A percentile compares a stretch with the other conserved stretches of the same genome.
Conservation (phyloP, 2,113 vertebrate species). For the Aleadryas rufinucha region DNA sequence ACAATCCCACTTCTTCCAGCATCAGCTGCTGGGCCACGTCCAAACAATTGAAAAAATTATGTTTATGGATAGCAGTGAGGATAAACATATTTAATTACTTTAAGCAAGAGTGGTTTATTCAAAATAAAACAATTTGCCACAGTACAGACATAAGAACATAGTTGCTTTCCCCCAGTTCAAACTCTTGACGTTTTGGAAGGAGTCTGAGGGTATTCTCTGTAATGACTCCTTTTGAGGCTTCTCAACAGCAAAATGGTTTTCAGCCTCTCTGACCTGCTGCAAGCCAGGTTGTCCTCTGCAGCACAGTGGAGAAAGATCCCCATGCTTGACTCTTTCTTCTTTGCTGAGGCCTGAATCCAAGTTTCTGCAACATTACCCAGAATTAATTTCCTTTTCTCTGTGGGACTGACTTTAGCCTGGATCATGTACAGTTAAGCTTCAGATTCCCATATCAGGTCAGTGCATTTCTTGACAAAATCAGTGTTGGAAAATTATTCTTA, state of each 20-base stretch:
- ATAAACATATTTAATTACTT: not conserved
- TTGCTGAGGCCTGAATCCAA: not conserved
- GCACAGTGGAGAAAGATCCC: not conserved
- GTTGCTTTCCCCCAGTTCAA: not conserved
- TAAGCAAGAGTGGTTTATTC: not conserved
- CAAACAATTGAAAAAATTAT: not conserved
- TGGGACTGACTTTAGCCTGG: not conserved
- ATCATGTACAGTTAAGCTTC: not conserved
- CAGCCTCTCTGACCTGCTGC: not conserved
- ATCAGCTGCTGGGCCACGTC: not conserved
- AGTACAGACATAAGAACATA: not conserved
- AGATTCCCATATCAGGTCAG: not conserved
- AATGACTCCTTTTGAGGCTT: not conserved
- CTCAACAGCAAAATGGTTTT: not conserved
- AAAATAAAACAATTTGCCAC: not conserved
- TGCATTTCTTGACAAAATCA: not conserved
- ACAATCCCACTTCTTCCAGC: not conserved
- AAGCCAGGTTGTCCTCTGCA: not conserved
- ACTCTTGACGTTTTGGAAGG: not conserved
- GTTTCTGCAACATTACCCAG: not conserved
- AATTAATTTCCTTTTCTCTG: not conserved
- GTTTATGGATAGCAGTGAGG: not conserved
- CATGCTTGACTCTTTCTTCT: not conserved
- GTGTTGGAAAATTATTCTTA: not conserved
- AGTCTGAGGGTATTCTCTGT: not conserved